Base-by-base conservation (phyloP, 2,113 vertebrate species). In the Charina bottae region DNA sequence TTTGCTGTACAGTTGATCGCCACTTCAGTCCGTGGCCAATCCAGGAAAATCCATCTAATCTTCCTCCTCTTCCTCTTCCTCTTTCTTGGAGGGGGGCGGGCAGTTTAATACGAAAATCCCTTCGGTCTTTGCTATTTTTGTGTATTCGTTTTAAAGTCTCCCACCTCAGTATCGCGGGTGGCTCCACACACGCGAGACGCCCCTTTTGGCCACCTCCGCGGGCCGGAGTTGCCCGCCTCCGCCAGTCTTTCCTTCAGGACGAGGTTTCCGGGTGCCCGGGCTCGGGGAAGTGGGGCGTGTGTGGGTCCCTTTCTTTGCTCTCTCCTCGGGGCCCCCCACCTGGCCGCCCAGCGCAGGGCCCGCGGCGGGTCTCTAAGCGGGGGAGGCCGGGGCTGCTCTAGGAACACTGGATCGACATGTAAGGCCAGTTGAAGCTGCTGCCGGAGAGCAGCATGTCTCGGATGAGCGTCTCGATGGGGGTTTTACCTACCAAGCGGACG, bases 361-460 rank as follows among this genome's bases (percentile, higher is more conserved):
- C 17, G 33, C 1, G 33, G 72, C 72, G 94, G 94, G 85, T 96
- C 94, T 95, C 95, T 91, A 95, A 15, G 64, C 96, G 96, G 95
- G 93, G 94, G 95, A 85, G 94, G 96, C 97, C 94, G 96, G 54
- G 86, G 9, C 85, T 96, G 97, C 98, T 97, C 98, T 98, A 98
- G 98, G 98, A 99, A 97, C 99, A 99, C 98, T 99, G 99, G 98
- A 99, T 99, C 97, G 99, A 99, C 99, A 99, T 99, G 98, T 99
- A 99, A 98, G 99, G 99, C 99, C 99, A 99, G 99, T 99, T 99
- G 99, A 99, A 99, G 98, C 99, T 99, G 99, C 99, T 99, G 97
- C 99, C 99, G 95, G 99, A 99, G 98, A 99, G 98, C 98, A 99
- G 98, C 99, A 99, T 99, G 98, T 99, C 99, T 97, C 99, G 98